Evolutionary conservation across 2,888 invertebrate species (phyloP), one percentile per base, ranked within the genome.

Genomic region (Ormyrus nitidulus): DNA sequence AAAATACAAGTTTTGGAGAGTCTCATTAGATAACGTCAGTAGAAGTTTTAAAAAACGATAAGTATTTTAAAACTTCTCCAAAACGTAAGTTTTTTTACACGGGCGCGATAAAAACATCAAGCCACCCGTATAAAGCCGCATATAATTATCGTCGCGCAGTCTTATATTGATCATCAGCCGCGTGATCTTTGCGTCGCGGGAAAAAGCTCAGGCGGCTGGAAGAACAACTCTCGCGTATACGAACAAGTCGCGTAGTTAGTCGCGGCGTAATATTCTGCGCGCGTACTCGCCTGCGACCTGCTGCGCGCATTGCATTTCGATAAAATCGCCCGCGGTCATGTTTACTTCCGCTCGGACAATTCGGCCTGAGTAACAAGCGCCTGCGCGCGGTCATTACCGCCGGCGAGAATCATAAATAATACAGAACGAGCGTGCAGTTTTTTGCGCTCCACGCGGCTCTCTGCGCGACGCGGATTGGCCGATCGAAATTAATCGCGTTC

Each of bases 241-340:
- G 58, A 58, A 58, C 65, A 74, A 66, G 58, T 13, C 49, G 34
- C 34, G 34, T 61, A 34, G 62, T 65, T 74, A 66, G 44, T 10
- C 56, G 19, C 19, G 19, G 19, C 19, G 19, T 1, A 19, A 58
- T 77, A 70, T 68, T 75, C 53, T 53, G n/a, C 8, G 44, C 51
- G 68, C 53, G 51, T 59, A 5, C 54, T 1, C 19, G 8, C 9
- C 5, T n/a, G 46, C 19, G 7, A 81, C 72, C 72, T 78, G 78
- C 34, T 13, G 34, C 34, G 34, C 80, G 76, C 76, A 83, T 82
- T 81, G 82, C 79, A 75, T 80, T 84, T 79, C 80, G 79, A 83
- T 84, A 83, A 83, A 84, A 84, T 83, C 77, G 79, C 74, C 68
- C 71, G 77, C 68, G 62, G 76, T 84, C 83, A 79, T 82, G 77